Evolutionary conservation across 2,888 invertebrate species (phyloP), one percentile per base, ranked within the genome.

Genomic region (Terebella lapidaria): DNA sequence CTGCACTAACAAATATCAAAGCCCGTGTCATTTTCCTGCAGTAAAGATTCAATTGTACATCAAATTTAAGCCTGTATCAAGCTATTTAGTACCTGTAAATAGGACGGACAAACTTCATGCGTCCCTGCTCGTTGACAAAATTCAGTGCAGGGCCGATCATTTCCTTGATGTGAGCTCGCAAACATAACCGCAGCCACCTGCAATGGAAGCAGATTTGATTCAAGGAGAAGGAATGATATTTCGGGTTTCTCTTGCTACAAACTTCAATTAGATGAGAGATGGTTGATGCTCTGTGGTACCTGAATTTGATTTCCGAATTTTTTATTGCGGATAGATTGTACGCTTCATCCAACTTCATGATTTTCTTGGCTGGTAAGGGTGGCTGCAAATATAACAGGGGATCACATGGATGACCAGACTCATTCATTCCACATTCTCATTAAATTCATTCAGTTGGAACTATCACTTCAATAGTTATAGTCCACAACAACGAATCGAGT

Each of bases 81-180:
- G n/a, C n/a, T n/a, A n/a, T n/a, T n/a, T n/a, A n/a, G n/a, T 73
- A 84, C 84, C 90, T 87, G 81, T 92, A 94, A 54, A 95, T 84
- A 1, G 94, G 93, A 30, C 92, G 85, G 1, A 91, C 88, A 81
- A 87, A 95, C 80, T 95, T 95, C 90, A 94, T 91, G 58, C 95
- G 86, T 35, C 94, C 94, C 74, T 91, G 88, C 22, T 86, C 85
- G 68, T 89, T 91, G 5, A 92, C 86, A 83, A 94, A 94, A 24
- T 85, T 78, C 58, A 94, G 82, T 1, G 88, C 88, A 20, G 85
- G 84, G 1, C 84, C 81, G 35, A 94, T 81, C 71, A 86, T 87
- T 0, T 85, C 83, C 27, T 84, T 81, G 84, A 91, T 88, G 58
- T 84, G 85, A 15, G 88, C 87, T 74, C 86, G 87, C n/a, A 94